phyloP scores from a whole-genome alignment of 2,797 vertebrate species.

The Phrynocephalus guinanensis region DNA sequence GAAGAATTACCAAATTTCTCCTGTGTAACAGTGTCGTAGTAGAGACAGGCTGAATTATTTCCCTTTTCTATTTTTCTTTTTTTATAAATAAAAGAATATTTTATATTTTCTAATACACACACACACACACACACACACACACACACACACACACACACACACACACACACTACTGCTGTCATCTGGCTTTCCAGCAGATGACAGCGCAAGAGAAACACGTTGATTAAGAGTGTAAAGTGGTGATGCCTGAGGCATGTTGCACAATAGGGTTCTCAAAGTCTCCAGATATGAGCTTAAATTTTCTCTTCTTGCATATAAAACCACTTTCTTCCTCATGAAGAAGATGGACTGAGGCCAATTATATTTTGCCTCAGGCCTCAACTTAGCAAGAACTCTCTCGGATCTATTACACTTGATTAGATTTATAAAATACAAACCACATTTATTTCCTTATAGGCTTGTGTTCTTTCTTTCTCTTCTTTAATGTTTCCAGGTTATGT shows the following conservation, averaged over 20 bases:
- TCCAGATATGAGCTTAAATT: constrained; percentile 19
- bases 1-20: background rate
- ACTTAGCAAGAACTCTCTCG: constrained; percentile 4
- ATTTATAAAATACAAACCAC: constrained; percentile 14
- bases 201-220: background rate
- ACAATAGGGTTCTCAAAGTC: constrained; percentile 14
- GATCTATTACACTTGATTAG: constrained; percentile 34
- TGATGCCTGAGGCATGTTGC: background rate
- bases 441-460: background rate
- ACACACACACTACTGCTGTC: background rate
- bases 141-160: no score
- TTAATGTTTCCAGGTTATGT: constrained; percentile 8
- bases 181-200: background rate
- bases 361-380: constrained; percentile 29
- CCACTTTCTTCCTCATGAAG: constrained; percentile 20
- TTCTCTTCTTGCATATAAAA: constrained; percentile 30
- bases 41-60: constrained; percentile 4
- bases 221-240: constrained; percentile 32
- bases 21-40: background rate
- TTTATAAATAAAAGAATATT: no score
- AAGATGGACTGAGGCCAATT: constrained; percentile 26
- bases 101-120: no score
- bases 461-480: constrained; percentile 1
- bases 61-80: background rate
- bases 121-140: no score